These are phyloP conservation scores for Enoplosus armatus DNA, from an alignment of 2,797 vertebrate species.

Conservation along the genomic window DNA sequence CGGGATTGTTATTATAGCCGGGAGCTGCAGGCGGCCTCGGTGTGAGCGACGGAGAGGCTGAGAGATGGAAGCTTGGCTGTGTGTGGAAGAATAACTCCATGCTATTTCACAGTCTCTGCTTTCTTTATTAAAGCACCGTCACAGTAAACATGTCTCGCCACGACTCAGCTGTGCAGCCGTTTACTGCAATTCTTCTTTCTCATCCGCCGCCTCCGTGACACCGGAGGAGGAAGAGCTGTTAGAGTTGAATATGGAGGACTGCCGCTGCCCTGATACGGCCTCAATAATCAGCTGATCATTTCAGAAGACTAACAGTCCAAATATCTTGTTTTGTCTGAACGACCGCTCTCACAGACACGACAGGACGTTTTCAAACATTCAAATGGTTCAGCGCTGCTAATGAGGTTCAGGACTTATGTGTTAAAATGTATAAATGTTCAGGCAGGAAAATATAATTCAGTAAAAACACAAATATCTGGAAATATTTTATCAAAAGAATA, in stretches of 20 bases:
- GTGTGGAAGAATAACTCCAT: slow-evolving; percentile 81
- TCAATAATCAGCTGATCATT: neutral
- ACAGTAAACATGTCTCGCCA: slow-evolving; percentile 81
- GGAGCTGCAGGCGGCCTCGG: slow-evolving; percentile 47
- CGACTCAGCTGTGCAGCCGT: slow-evolving; percentile 52
- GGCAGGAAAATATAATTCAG: no score
- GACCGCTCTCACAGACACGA: no score
- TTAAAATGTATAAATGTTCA: no score
- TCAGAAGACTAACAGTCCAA: no score
- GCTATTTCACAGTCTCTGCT: slow-evolving; percentile 87
- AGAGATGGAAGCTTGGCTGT: slow-evolving; percentile 70
- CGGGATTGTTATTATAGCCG: slow-evolving; percentile 66
- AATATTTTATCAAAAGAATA: no score
- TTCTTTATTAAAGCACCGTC: slow-evolving; percentile 87
- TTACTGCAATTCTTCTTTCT: neutral
- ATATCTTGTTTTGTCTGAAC: no score
- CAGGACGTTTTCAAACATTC: no score
- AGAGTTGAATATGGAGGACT: neutral
- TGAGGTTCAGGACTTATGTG: no score
- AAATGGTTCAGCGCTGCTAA: no score
- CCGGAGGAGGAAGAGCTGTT: neutral
- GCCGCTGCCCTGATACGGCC: neutral
- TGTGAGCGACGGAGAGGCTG: slow-evolving; percentile 49
- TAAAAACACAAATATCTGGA: no score
- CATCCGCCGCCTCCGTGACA: slow-evolving; percentile 4